Percentiles rank a stretch among this genome's conserved stretches.
Evolutionary conservation across 2,888 invertebrate species (phyloP).

Genomic region (Amorpha juglandis): DNA sequence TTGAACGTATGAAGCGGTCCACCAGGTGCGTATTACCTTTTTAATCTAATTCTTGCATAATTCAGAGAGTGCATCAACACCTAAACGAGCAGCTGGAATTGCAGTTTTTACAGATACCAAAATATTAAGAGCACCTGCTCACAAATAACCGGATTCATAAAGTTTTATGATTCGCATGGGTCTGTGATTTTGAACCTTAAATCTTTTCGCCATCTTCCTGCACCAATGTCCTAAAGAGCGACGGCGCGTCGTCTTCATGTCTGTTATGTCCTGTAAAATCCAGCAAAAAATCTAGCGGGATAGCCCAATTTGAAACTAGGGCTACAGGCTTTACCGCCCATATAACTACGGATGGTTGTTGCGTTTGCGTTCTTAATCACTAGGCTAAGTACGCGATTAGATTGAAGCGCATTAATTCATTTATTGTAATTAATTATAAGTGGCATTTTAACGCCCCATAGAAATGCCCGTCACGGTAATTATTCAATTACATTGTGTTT

Average conservation of each 20-base stretch:
- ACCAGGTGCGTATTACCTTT: neutral
- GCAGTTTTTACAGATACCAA: neutral
- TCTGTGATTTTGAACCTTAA: too few species aligned
- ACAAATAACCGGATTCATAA: too few species aligned
- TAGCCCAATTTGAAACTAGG: neutral
- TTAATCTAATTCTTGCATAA: neutral
- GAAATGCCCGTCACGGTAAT: conserved; percentile 36
- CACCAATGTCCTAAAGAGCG: too few species aligned
- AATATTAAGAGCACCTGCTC: neutral
- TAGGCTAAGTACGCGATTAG: neutral
- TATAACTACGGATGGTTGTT: neutral
- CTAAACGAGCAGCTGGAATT: neutral
- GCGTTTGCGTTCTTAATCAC: neutral
- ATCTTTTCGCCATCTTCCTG: too few species aligned
- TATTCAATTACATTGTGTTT: conserved; percentile 58
- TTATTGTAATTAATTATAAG: conserved; percentile 6
- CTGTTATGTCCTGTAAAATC: too few species aligned
- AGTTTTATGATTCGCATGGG: too few species aligned
- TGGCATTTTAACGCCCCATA: conserved; percentile 35
- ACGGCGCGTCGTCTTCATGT: too few species aligned
- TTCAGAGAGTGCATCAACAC: neutral
- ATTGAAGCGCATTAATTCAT: neutral
- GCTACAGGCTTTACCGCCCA: neutral
- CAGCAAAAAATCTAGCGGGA: too few species aligned
- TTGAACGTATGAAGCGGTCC: neutral